Evolutionary conservation across 1,140 invertebrate genomes (phyloP).

Genomic region (Portunus trituberculatus): DNA sequence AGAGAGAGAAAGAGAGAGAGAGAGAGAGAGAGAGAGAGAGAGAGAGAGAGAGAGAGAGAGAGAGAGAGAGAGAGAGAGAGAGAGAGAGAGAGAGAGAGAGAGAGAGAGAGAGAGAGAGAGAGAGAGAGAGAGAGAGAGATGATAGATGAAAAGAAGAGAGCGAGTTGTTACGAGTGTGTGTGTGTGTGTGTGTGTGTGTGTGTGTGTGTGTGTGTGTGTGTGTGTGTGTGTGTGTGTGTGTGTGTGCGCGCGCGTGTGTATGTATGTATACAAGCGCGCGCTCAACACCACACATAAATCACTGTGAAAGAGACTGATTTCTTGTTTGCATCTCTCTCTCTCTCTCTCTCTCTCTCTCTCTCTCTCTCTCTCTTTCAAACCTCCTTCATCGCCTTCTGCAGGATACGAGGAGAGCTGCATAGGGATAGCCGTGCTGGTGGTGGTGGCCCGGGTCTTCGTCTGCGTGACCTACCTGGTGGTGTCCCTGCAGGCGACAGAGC

Average conservation of each 20-base stretch:
- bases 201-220: conserved; percentile 33
- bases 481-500: conserved; percentile 78
- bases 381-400: background rate
- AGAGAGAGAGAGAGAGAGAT: background rate
- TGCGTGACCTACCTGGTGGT: conserved; percentile 66
- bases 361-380: too few relatives aligned
- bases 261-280: too few relatives aligned
- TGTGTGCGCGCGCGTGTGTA: background rate
- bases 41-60: conserved; percentile 11
- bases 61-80: background rate
- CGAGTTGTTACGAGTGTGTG: background rate
- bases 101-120: background rate
- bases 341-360: too few relatives aligned
- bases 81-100: background rate
- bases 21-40: background rate
- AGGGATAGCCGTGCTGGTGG: conserved; percentile 28
- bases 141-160: background rate
- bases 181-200: conserved; percentile 29
- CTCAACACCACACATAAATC: too few relatives aligned
- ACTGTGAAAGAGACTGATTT: too few relatives aligned
- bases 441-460: conserved; percentile 69
- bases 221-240: background rate
- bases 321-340: too few relatives aligned
- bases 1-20: background rate
- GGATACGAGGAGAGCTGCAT: conserved; percentile 26